phyloP scores from a whole-genome alignment of 2,113 vertebrate genomes.

The Anseranas semipalmata region DNA sequence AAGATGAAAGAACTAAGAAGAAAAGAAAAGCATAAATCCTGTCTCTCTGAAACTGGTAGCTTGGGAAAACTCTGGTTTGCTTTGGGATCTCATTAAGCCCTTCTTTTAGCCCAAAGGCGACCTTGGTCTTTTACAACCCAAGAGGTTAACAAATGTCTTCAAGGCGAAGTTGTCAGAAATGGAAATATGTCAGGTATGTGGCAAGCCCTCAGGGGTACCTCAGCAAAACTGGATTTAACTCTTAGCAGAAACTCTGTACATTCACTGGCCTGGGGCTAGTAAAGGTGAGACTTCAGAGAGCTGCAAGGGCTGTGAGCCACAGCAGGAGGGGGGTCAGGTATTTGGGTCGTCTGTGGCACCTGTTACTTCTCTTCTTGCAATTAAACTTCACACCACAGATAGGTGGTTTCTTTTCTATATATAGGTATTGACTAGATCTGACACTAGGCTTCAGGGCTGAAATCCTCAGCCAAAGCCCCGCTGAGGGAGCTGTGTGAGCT shows the following conservation, averaged over 20 bases:
- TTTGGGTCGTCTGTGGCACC: neutral
- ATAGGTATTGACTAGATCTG: neutral
- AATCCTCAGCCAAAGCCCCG: neutral
- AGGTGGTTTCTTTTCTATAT: neutral
- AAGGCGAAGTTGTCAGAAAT: slow-evolving; percentile 66
- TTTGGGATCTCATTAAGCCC: neutral
- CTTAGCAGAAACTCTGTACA: slow-evolving; percentile 51
- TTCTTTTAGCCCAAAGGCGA: slow-evolving; percentile 62
- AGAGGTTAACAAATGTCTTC: slow-evolving; percentile 62
- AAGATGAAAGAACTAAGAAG: neutral
- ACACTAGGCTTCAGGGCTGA: neutral
- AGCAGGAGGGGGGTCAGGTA: slow-evolving; percentile 10
- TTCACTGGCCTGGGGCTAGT: slow-evolving; percentile 31
- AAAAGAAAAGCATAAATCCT: neutral
- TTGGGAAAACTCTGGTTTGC: slow-evolving; percentile 22
- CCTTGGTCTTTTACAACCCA: slow-evolving; percentile 66
- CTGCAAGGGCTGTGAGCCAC: neutral
- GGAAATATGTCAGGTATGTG: slow-evolving; percentile 86
- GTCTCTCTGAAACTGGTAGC: neutral
- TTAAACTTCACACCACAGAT: neutral
- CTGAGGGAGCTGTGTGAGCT: neutral
- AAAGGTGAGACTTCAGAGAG: slow-evolving; percentile 39
- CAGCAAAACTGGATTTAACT: slow-evolving; percentile 73
- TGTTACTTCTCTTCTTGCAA: neutral
- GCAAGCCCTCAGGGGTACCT: slow-evolving; percentile 63